Evolutionary conservation across 1,140 invertebrate species (phyloP).

Genomic region (Diachasma alloeum): DNA sequence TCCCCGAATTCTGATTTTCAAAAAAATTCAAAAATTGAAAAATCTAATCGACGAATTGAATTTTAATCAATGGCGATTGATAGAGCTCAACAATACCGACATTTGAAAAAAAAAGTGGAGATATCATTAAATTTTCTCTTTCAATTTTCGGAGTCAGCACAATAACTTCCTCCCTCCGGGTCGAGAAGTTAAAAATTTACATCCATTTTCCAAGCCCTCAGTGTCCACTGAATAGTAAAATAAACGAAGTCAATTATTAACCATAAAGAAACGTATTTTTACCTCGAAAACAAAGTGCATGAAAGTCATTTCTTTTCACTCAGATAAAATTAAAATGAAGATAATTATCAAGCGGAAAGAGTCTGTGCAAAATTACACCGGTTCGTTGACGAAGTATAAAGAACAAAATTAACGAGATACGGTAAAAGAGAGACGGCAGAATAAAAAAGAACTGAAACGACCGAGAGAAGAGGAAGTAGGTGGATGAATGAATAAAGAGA

Average conservation of each 20-base stretch:
- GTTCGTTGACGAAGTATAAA: constrained; percentile 12
- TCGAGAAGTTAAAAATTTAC: background rate
- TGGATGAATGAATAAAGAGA: constrained; percentile 8
- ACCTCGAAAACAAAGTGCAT: background rate
- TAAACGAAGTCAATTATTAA: background rate
- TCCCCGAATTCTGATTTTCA: too few relatives aligned
- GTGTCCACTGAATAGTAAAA: background rate
- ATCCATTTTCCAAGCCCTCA: too few relatives aligned
- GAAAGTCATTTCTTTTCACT: background rate
- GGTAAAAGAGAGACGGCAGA: background rate
- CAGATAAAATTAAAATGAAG: background rate
- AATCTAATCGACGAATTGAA: too few relatives aligned
- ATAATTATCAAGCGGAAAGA: constrained; percentile 3
- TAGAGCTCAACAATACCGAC: too few relatives aligned
- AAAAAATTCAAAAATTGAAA: too few relatives aligned
- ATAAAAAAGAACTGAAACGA: background rate
- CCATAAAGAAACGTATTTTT: background rate
- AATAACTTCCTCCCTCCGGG: too few relatives aligned
- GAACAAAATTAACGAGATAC: constrained; percentile 26
- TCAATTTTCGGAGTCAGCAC: too few relatives aligned
- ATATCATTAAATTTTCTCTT: too few relatives aligned
- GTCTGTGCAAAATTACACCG: constrained; percentile 5
- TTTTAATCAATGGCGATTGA: too few relatives aligned
- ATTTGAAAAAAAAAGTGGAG: too few relatives aligned
- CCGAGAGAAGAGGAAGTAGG: constrained; percentile 4